Evolutionary conservation across 2,888 invertebrate species (phyloP), one percentile per base, ranked within the genome.

Genomic region (Julus scandinavius): DNA sequence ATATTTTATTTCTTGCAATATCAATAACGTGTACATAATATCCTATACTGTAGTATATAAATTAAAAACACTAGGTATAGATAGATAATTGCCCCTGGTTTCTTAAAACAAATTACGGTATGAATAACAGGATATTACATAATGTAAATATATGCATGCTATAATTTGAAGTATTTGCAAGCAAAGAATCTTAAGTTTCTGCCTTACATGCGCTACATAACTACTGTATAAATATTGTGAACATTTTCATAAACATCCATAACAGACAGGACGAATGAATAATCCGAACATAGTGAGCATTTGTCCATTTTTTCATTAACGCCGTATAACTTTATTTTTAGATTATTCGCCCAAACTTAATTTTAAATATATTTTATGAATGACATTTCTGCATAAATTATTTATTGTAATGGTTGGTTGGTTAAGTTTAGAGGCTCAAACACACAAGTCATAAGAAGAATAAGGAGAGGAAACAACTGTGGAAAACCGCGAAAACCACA

Each of bases 1-100:
- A 20, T 72, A 72, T 72, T 72, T 72, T 72, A 72, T 72, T 72
- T 20, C 20, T 72, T 72, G 63, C 63, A 72, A 72, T 20, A 72
- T 72, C 63, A n/a, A 58, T 58, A 58, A 58, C 17, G 3, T 58
- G n/a, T 72, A 72, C 63, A 72, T 72, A 7, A 1, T 72, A 7
- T 20, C n/a, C 54, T 72, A 7, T 72, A 72, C 20, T 20, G 9
- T 7, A 63, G 63, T 45, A 7, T 45, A 45, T 45, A 45, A 7
- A 7, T 7, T 20, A 4, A 13, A 58, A 1, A 58, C 58, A 58
- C 1, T 58, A 13, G 17, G 58, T 29, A 29, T 29, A 29, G 29
- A 29, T 29, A 29, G 58, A n/a, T 58, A 58, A n/a, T n/a, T 72
- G 20, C 3, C 63, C 20, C 20, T 72, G 20, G 7, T 20, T 72